Conservation (phyloP, 2,888 invertebrate species). For the Lasioglossum calceatum region DNA sequence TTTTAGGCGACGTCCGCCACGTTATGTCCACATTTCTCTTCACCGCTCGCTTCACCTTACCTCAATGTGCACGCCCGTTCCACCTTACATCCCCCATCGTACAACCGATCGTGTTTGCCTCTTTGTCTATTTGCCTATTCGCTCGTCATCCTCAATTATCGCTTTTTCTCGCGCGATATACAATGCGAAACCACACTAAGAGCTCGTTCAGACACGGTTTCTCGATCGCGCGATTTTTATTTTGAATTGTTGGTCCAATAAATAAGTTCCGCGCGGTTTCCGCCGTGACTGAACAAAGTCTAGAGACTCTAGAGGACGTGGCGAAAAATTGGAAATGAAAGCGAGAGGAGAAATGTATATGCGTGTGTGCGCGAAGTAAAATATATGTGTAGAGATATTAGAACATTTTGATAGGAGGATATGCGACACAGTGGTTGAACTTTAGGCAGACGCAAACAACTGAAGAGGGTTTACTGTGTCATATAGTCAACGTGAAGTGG, state of each 20-base stretch:
- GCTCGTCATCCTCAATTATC: not conserved
- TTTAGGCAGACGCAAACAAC: not conserved
- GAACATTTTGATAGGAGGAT: not conserved
- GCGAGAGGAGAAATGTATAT: not conserved
- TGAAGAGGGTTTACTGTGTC: slow-evolving; percentile 77
- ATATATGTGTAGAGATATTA: not conserved
- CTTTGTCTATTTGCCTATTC: not conserved
- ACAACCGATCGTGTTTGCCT: slow-evolving; percentile 1
- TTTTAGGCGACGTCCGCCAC: slow-evolving; percentile 79
- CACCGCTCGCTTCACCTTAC: slow-evolving; percentile 22
- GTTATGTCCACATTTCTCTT: slow-evolving; percentile 76
- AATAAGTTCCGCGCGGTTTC: too few species aligned
- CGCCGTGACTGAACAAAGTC: too few species aligned
- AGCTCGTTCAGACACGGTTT: too few species aligned
- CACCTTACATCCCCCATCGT: not conserved
- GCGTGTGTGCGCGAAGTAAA: not conserved
- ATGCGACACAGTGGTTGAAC: too few species aligned
- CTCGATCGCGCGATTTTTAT: too few species aligned
- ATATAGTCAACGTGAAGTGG: slow-evolving; percentile 83
- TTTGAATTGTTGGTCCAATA: too few species aligned
- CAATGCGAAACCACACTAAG: not conserved
- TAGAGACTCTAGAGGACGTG: not conserved
- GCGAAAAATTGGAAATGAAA: not conserved
- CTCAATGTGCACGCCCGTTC: slow-evolving; percentile 5
- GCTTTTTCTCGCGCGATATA: not conserved